A percentile compares a stretch with the other conserved stretches of the same genome.
Conservation (phyloP, 2,888 invertebrate species). For the Hemaris fuciformis region DNA sequence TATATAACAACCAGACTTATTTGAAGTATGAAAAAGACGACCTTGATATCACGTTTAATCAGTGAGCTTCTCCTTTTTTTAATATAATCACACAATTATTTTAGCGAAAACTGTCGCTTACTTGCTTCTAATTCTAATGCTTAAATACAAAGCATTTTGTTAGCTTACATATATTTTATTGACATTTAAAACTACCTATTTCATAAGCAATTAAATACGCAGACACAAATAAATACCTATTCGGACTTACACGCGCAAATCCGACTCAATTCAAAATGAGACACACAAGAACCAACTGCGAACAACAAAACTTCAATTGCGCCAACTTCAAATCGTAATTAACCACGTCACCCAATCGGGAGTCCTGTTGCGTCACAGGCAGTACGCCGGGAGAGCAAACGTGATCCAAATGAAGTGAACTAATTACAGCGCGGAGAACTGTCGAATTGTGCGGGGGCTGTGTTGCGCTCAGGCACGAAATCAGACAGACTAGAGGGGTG, state of each 20-base stretch:
- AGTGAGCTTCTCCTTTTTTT: too few species aligned
- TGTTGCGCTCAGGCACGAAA: neutral
- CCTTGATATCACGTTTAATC: too few species aligned
- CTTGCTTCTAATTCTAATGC: too few species aligned
- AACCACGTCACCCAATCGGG: neutral
- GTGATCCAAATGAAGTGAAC: slow-evolving; percentile 14
- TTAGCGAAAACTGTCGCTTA: too few species aligned
- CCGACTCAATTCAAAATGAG: too few species aligned
- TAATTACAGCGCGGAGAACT: slow-evolving; percentile 13
- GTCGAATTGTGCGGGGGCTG: neutral
- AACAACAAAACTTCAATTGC: neutral
- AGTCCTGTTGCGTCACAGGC: neutral
- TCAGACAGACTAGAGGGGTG: neutral
- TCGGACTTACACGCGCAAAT: neutral
- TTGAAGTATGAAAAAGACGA: too few species aligned
- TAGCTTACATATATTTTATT: too few species aligned
- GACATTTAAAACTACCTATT: too few species aligned
- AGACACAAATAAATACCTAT: neutral
- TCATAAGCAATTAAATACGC: too few species aligned
- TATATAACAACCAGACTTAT: too few species aligned
- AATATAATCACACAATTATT: too few species aligned
- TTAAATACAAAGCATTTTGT: too few species aligned
- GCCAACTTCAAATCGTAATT: neutral
- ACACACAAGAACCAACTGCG: neutral
- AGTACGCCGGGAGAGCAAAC: neutral